Conservation (phyloP, 2,797 vertebrate species). For the Orientallactaga sibirica region DNA sequence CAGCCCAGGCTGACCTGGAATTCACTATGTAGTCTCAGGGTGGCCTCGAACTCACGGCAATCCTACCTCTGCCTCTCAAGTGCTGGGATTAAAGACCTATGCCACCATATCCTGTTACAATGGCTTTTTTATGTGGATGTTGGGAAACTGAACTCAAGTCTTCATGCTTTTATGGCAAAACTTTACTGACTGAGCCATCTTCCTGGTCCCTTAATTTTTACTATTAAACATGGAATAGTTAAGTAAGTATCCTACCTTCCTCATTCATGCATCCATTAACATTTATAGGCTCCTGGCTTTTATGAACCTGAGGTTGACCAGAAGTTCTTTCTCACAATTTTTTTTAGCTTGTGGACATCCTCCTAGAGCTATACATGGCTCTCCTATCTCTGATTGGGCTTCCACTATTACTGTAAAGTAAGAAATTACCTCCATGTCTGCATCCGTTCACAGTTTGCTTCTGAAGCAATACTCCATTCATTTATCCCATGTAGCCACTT, state of each 20-base stretch:
- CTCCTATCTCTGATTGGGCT: slow-evolving; percentile 1
- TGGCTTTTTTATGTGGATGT: background rate
- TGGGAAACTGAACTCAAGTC: too few relatives aligned
- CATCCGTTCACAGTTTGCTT: slow-evolving; percentile 12
- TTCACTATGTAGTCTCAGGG: too few relatives aligned
- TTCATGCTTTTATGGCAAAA: background rate
- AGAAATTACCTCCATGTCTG: background rate
- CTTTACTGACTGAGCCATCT: too few relatives aligned
- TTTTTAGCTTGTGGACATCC: background rate
- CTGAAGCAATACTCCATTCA: background rate
- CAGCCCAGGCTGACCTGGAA: too few relatives aligned
- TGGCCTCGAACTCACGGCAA: too few relatives aligned
- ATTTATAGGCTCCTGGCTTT: background rate
- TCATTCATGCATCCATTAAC: background rate
- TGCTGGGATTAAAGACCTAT: too few relatives aligned
- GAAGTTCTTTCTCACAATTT: background rate
- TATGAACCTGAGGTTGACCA: background rate
- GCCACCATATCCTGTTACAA: too few relatives aligned
- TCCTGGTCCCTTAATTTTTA: background rate
- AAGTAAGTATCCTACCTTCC: slow-evolving; percentile 4
- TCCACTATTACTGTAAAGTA: slow-evolving; percentile 12
- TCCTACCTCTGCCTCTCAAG: too few relatives aligned
- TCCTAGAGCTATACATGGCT: background rate
- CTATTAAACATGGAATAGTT: slow-evolving; percentile 11
- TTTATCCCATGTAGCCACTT: background rate